Percentiles rank a stretch among this genome's conserved stretches.
Conservation (phyloP, 1,140 invertebrate species). For the Drosophila nebulosa region DNA sequence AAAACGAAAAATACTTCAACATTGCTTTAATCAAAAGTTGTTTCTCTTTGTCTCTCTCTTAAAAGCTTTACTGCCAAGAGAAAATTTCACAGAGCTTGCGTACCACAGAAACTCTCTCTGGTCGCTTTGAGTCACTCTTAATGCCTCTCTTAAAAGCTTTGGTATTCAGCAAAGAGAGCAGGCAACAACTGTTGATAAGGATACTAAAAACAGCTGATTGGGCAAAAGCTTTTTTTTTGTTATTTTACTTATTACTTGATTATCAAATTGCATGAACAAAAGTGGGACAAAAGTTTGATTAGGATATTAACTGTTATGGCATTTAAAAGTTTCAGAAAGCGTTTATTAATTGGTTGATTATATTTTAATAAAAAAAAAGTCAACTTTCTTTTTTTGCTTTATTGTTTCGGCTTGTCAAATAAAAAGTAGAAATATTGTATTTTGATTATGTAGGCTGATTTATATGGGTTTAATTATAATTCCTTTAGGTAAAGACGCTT, state of each 20-base stretch:
- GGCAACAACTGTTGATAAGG: constrained; percentile 40
- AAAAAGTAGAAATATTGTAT: too few relatives aligned
- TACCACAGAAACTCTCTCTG: not conserved
- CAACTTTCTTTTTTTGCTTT: not conserved
- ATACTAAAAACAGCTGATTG: constrained; percentile 31
- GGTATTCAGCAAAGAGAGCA: constrained; percentile 22
- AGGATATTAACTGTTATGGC: not conserved
- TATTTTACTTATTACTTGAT: not conserved
- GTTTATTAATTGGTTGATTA: not conserved
- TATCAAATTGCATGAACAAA: constrained; percentile 9
- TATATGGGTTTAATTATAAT: too few relatives aligned
- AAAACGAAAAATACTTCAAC: not conserved
- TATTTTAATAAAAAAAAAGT: not conserved
- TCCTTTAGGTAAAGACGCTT: too few relatives aligned
- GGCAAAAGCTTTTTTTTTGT: constrained; percentile 19
- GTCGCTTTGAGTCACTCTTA: not conserved
- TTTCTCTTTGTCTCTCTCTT: constrained; percentile 8
- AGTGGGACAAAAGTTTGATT: constrained; percentile 3
- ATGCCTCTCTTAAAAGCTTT: not conserved
- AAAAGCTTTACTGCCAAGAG: constrained; percentile 28
- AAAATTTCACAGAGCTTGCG: not conserved
- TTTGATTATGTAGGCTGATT: too few relatives aligned
- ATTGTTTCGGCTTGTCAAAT: not conserved
- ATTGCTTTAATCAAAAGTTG: not conserved
- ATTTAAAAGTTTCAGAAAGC: not conserved